phyloP scores from a whole-genome alignment of 2,888 invertebrate species.

The Steinernema scapterisci region DNA sequence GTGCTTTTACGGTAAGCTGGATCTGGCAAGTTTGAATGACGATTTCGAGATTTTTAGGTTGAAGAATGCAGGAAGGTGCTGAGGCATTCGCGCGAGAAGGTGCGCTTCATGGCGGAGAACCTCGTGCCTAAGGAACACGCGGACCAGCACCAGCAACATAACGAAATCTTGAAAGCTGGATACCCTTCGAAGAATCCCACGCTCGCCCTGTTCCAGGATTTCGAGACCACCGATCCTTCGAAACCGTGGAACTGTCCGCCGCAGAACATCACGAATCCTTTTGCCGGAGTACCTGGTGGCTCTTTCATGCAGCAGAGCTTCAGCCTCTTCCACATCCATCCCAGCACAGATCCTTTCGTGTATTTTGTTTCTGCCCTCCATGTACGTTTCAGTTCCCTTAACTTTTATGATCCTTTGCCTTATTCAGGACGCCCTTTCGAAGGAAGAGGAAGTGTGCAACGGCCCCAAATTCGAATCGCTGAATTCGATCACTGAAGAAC shows the following conservation, averaged over 20 bases:
- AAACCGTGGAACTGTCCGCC: not conserved
- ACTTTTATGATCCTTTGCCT: not conserved
- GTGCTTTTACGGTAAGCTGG: not conserved
- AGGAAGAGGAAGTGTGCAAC: constrained; percentile 25
- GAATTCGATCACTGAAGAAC: constrained; percentile 24
- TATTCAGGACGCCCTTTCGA: constrained; percentile 4
- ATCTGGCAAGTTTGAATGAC: not conserved
- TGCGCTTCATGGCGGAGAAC: constrained; percentile 18
- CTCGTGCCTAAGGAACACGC: constrained; percentile 8
- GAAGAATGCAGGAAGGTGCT: not conserved
- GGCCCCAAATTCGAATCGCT: constrained; percentile 12
- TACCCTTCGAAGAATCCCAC: not conserved
- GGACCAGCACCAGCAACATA: not conserved
- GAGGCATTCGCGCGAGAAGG: not conserved
- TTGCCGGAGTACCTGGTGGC: not conserved
- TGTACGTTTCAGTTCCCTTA: not conserved
- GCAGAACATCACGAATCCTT: not conserved
- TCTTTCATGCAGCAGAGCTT: too few species aligned
- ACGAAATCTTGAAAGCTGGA: not conserved
- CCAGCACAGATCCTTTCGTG: constrained; percentile 32
- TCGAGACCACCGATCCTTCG: not conserved
- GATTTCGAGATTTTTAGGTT: not conserved
- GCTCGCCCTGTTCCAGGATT: not conserved
- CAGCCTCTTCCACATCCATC: constrained; percentile 8
- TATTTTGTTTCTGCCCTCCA: constrained; percentile 14